Percentiles rank a stretch among this genome's conserved stretches.
phyloP scores from a whole-genome alignment of 2,797 vertebrate species.

The Sibirionetta formosa region DNA sequence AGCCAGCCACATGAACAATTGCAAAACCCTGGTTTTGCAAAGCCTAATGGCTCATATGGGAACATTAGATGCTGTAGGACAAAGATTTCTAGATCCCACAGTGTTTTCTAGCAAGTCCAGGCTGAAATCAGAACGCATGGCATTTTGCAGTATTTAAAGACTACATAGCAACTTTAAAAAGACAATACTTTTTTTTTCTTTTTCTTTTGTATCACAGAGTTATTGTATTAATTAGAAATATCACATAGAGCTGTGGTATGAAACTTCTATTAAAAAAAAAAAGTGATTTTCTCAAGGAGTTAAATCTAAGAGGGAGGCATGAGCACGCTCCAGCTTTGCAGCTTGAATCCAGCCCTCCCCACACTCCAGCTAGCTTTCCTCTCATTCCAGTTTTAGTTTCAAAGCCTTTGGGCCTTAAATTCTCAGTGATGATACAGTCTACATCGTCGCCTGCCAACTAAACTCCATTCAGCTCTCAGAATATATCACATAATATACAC shows the following conservation, averaged over 20 bases:
- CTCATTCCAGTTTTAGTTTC: constrained; percentile 29
- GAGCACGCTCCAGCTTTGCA: neutral
- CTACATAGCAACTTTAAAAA: neutral
- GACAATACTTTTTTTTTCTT: accelerated
- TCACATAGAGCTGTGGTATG: neutral
- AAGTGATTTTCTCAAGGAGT: neutral
- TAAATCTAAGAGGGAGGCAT: constrained; percentile 14
- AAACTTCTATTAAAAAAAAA: constrained; percentile 30
- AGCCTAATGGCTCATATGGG: neutral
- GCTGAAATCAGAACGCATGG: neutral
- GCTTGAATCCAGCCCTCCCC: neutral
- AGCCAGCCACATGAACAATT: neutral
- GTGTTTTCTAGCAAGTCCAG: neutral
- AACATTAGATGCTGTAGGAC: neutral
- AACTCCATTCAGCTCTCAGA: constrained; percentile 60
- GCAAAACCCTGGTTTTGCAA: neutral
- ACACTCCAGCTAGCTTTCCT: neutral
- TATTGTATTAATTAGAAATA: constrained; percentile 11
- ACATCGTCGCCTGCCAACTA: constrained; percentile 56
- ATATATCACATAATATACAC: constrained; percentile 61
- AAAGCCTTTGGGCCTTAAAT: constrained; percentile 60
- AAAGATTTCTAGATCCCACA: neutral
- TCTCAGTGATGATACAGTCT: constrained; percentile 65
- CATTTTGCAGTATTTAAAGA: neutral
- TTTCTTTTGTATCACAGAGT: neutral